These are phyloP conservation scores for Pteronotus mesoamericanus DNA, from an alignment of 2,797 vertebrate genomes.

Conservation along the genomic window DNA sequence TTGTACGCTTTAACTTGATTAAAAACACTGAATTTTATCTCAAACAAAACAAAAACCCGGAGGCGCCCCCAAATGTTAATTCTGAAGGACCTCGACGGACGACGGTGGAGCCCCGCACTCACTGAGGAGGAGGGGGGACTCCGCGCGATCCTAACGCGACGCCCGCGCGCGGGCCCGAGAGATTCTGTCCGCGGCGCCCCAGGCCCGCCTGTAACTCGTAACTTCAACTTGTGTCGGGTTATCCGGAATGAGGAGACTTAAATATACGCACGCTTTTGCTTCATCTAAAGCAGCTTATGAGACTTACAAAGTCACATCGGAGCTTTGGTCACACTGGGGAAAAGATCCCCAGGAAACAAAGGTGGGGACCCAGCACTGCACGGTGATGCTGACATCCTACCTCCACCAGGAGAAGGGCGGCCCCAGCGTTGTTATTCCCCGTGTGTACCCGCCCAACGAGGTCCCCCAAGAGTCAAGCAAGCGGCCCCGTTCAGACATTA, in stretches of 20 bases:
- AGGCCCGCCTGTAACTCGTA: neutral
- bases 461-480: neutral
- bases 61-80: neutral
- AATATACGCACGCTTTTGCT: neutral
- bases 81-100: neutral
- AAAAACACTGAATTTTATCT: neutral
- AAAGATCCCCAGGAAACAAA: neutral
- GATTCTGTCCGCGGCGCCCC: no score
- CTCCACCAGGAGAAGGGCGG: neutral
- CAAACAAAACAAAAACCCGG: neutral
- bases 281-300: neutral
- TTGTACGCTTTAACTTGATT: neutral
- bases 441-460: neutral
- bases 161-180: no score
- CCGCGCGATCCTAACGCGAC: no score
- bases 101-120: no score
- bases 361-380: neutral
- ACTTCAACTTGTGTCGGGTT: no score
- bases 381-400: neutral
- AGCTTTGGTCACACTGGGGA: neutral
- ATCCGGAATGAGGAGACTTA: no score
- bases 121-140: no score
- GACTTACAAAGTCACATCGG: neutral
- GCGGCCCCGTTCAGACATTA: neutral
- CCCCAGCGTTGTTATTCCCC: neutral